Percentiles rank a stretch among this genome's conserved stretches.
Evolutionary conservation across 1,140 invertebrate species (phyloP).

Genomic region (Micrasema minimum): DNA sequence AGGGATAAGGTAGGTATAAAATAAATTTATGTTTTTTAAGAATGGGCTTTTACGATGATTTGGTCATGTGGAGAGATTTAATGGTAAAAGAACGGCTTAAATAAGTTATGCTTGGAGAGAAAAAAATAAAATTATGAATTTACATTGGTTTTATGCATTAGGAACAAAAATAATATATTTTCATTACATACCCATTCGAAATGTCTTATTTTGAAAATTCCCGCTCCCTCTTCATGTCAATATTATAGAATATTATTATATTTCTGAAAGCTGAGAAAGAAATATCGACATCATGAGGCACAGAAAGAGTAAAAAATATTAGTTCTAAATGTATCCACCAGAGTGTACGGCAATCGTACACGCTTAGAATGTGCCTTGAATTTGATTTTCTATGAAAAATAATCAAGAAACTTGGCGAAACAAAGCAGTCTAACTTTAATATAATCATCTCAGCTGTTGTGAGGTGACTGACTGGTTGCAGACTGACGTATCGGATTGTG

Average conservation of each 20-base stretch:
- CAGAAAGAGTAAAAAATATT: slow-evolving; percentile 31
- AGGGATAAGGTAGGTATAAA: too few species aligned
- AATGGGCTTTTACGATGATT: too few species aligned
- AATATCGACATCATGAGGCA: not conserved
- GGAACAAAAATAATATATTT: too few species aligned
- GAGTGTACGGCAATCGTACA: slow-evolving; percentile 1
- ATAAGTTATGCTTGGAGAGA: too few species aligned
- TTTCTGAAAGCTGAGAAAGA: slow-evolving; percentile 8
- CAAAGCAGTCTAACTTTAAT: slow-evolving; percentile 39
- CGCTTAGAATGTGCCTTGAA: slow-evolving; percentile 37
- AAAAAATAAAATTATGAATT: too few species aligned
- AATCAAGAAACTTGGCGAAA: not conserved
- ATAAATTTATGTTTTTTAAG: too few species aligned
- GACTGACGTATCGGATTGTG: slow-evolving; percentile 60
- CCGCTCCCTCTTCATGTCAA: slow-evolving; percentile 29
- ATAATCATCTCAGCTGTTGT: slow-evolving; percentile 59
- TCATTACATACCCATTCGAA: too few species aligned
- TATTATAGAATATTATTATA: slow-evolving; percentile 18
- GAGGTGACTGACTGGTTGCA: slow-evolving; percentile 66
- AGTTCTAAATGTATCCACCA: slow-evolving; percentile 35
- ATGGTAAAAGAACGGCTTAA: too few species aligned
- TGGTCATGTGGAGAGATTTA: too few species aligned
- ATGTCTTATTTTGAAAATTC: slow-evolving; percentile 13
- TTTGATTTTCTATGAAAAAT: slow-evolving; percentile 14
- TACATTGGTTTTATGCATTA: too few species aligned